phyloP scores from a whole-genome alignment of 1,140 invertebrate genomes.

The Ylistrum balloti region DNA sequence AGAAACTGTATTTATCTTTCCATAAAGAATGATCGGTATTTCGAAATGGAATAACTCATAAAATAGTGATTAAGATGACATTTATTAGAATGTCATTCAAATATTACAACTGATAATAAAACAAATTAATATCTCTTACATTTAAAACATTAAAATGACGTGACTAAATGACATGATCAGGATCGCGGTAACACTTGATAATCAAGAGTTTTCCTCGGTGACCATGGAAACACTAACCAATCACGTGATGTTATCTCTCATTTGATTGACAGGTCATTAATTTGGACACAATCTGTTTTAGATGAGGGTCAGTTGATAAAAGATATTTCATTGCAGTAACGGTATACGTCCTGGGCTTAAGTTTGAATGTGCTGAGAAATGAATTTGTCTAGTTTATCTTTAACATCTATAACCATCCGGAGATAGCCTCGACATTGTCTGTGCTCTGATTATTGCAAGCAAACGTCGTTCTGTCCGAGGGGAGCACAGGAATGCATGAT shows the following conservation, averaged over 20 bases:
- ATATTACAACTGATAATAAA: neutral
- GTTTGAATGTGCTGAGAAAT: constrained; percentile 26
- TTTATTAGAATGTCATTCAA: neutral
- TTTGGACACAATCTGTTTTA: constrained; percentile 30
- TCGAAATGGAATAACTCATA: neutral
- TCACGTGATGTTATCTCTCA: neutral
- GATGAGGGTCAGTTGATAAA: constrained; percentile 7
- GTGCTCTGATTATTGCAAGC: neutral
- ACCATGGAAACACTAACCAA: neutral
- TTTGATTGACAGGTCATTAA: neutral
- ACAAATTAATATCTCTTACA: constrained; percentile 28
- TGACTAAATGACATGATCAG: constrained; percentile 39
- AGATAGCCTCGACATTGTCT: neutral
- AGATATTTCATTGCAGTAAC: neutral
- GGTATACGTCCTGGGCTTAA: neutral
- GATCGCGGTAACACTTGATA: neutral
- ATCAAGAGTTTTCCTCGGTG: constrained; percentile 3
- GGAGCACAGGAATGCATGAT: neutral
- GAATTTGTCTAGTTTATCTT: constrained; percentile 1
- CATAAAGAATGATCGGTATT: constrained; percentile 27
- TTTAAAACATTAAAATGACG: constrained; percentile 40
- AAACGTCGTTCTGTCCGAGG: neutral
- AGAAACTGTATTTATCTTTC: constrained; percentile 16
- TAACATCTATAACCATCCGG: neutral
- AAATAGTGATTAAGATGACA: neutral